Evolutionary conservation across 1,140 invertebrate species (phyloP).

Genomic region (Cephus cinctus): DNA sequence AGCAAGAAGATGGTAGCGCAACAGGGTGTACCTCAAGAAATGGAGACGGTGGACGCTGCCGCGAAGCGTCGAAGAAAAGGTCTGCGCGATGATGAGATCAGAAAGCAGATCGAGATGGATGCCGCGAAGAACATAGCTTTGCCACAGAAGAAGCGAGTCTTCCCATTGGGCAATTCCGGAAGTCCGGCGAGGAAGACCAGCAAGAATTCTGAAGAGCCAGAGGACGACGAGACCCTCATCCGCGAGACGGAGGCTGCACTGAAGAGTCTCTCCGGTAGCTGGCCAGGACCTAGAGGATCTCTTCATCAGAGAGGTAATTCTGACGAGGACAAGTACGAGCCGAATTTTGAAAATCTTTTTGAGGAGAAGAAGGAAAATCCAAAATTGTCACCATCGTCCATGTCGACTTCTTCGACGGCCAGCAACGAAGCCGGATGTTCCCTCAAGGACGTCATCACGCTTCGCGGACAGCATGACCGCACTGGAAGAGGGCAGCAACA

Average conservation of each 20-base stretch:
- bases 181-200: slow-evolving; percentile 57
- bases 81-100: slow-evolving; percentile 45
- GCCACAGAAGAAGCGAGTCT: slow-evolving; percentile 65
- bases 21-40: slow-evolving; percentile 43
- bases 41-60: slow-evolving; percentile 46
- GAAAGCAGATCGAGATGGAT: slow-evolving; percentile 47
- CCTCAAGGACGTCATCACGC: slow-evolving; percentile 66
- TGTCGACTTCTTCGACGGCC: slow-evolving; percentile 60
- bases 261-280: slow-evolving; percentile 79
- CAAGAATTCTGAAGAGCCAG: slow-evolving; percentile 55
- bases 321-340: slow-evolving; percentile 70
- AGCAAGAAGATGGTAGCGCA: slow-evolving; percentile 32
- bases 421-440: slow-evolving; percentile 63
- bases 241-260: slow-evolving; percentile 83
- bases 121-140: slow-evolving; percentile 47
- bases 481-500: slow-evolving; percentile 36
- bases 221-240: slow-evolving; percentile 77
- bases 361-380: slow-evolving; percentile 72
- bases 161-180: slow-evolving; percentile 47
- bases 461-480: slow-evolving; percentile 58
- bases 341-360: slow-evolving; percentile 81
- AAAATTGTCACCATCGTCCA: slow-evolving; percentile 66
- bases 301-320: slow-evolving; percentile 65
- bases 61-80: slow-evolving; percentile 57
- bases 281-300: slow-evolving; percentile 67